Evolutionary conservation across 2,797 vertebrate genomes (phyloP), one percentile per base, ranked within the genome.

Genomic region (Enoplosus armatus): DNA sequence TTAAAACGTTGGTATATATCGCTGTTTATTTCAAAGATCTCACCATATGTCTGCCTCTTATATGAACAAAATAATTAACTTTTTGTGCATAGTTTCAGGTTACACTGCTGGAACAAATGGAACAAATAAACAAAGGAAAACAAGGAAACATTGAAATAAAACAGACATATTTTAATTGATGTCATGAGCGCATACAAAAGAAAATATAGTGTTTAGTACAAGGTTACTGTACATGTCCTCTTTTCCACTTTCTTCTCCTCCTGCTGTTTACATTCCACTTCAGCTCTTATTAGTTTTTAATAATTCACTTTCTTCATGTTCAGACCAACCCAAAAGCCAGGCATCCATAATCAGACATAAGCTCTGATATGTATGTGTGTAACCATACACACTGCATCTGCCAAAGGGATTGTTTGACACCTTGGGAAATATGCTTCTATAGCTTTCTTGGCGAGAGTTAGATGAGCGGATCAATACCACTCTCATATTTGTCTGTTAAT

Each of bases 51-150:
- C 20, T 55, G 37, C 29, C 18, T 68, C 58, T 16, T 60, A 58
- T 56, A 67, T 61, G 33, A 78, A 16, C 66, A 62, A 43, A n/a
- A 48, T 62, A 59, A 86, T 73, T 63, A 60, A 50, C 51, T 74
- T 75, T 73, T 24, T 18, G 11, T 76, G 22, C 47, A 64, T 54
- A 31, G 48, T 75, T 74, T 14, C n/a, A 33, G 35, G 43, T 75
- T 71, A 62, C 2, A 20, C 31, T 27, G 35, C 53, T 9, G 37
- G 50, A 75, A 45, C 51, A 69, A 69, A 64, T 37, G 26, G 45
- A 60, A 26, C 43, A 62, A 60, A 66, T 41, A 67, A 74, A 71
- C 48, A 81, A 50, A 26, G 15, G 31, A 31, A 58, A 53, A 64
- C 33, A 39, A 62, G 24, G 6, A 33, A 76, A 75, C 45, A 24